Evolutionary conservation across 2,888 invertebrate genomes (phyloP), one percentile per base, ranked within the genome.

Genomic region (Hyppa rectilinea): DNA sequence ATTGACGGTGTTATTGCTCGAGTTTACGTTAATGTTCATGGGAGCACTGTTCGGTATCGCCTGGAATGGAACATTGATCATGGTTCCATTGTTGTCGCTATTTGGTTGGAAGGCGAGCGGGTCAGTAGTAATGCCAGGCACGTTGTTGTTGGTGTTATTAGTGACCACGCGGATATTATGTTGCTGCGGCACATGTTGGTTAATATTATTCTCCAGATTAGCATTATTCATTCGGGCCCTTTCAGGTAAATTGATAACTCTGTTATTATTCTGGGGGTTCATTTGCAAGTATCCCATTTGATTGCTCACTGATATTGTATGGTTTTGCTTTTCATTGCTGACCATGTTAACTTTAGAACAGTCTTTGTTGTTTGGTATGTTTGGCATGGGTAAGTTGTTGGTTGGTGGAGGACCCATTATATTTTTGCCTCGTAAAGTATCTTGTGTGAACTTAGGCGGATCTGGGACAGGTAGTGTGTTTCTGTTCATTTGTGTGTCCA

Each of bases 1-100:
- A 70, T 96, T 95, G 0, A 96, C 95, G 23, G 96, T 95, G 76
- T 96, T 96, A 81, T 96, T 96, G 76, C 96, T 95, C 2, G 96
- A 96, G 80, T 96, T 96, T 0, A 96, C 96, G 71, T 96, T 96
- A 47, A 96, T 96, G 81, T 96, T 96, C 96, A 96, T 96, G 2
- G 96, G 96, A 52, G 96, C 95, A 80, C 95, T 96, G 74, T 96
- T 96, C 7, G 95, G 96, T 86, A 96, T 95, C 4, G 95, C 93
- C 88, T 96, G 96, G 88, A 96, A 96, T 0, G 96, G 96, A 40
- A 96, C 95, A 81, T 96, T 96, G 61, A 96, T 96, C 92, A 96
- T 96, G 31, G 96, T 96, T 36, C 93, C 89, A 70, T 85, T 93
- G 62, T 87, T 93, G 86, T 95, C 96, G 67, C 83, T 91, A 81